Evolutionary conservation across 1,140 invertebrate genomes (phyloP), one percentile per base, ranked within the genome.

Genomic region (Lerema accius): DNA sequence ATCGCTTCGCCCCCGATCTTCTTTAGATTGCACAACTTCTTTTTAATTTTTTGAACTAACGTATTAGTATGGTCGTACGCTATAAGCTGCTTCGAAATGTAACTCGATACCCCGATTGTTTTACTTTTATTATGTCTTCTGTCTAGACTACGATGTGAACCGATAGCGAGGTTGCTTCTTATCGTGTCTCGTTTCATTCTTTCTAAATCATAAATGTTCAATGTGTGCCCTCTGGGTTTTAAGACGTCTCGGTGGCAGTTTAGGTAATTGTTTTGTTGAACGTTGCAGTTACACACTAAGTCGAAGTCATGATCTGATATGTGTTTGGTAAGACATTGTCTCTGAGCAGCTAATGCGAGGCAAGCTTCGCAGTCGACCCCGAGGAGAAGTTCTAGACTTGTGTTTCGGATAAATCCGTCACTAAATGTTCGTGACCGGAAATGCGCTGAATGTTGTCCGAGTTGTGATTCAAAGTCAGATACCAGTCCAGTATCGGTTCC

Each of bases 361-460:
- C 91, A 92, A 19, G 91, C 87, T 49, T 92, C 90, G 61, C 91
- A 92, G 53, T 90, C 88, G 3, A 91, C 87, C 0, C 90, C 91
- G 0, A 92, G 80, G 23, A 92, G 69, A 0, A 92, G 78, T 63
- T 92, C 91, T 4, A 91, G 82, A 58, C 91, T 92, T n/a, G 86
- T 90, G 61, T 91, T 91, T 62, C 88, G 75, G 28, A 92, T 80
- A 67, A 91, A 92, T 17, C 90, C 89, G 48, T 91, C 91, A 56
- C 90, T 91, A 53, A 91, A 90, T 11, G 91, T 92, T 1, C 91
- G 78, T 0, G 89, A 89, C 15, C 91, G 80, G 58, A 90, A 90
- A 48, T 82, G 80, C 35, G 82, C 67, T 4, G 76, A 63, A 46
- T 84, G 81, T 40, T 80, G 73, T 40, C 67, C 63, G 17, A 73